These are phyloP conservation scores for Mustela erminea DNA, from an alignment of 2,797 vertebrate species.

Conservation along the genomic window DNA sequence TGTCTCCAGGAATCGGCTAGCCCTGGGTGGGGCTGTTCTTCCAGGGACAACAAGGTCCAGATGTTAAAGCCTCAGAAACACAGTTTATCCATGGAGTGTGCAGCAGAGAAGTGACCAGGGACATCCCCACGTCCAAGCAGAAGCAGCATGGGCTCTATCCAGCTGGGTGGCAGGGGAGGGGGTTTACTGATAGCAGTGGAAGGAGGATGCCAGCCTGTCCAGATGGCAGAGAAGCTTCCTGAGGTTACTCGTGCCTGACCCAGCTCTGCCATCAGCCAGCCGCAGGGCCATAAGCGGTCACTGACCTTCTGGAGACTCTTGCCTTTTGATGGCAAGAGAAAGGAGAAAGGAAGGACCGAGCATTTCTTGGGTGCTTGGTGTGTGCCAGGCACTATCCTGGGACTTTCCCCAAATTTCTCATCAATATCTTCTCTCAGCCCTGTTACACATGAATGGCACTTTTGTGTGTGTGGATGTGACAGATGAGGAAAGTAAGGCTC, in stretches of 20 bases:
- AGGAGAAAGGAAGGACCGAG: not conserved
- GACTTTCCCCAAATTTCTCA: not conserved
- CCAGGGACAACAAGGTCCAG: not conserved
- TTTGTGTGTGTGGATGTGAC: not conserved
- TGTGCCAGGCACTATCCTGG: not conserved
- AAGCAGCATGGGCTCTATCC: not conserved
- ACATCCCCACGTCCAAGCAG: not conserved
- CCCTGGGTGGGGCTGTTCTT: not conserved
- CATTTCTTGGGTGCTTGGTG: not conserved
- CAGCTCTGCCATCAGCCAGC: conserved; percentile 2
- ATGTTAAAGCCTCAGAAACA: not conserved
- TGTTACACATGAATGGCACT: not conserved
- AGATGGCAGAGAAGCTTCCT: conserved; percentile 24
- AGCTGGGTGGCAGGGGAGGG: not conserved
- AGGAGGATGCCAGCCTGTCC: not conserved
- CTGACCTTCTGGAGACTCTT: not conserved
- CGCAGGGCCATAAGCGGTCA: not conserved
- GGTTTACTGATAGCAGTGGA: not conserved
- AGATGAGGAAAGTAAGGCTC: not conserved
- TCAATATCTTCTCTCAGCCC: not conserved
- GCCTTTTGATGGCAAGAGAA: not conserved
- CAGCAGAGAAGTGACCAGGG: not conserved
- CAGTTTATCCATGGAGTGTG: not conserved
- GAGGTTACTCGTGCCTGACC: conserved; percentile 14
- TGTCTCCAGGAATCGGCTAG: not conserved